These are phyloP conservation scores for Crotalus horridus DNA, from an alignment of 2,113 vertebrate species.

Conservation along the genomic window DNA sequence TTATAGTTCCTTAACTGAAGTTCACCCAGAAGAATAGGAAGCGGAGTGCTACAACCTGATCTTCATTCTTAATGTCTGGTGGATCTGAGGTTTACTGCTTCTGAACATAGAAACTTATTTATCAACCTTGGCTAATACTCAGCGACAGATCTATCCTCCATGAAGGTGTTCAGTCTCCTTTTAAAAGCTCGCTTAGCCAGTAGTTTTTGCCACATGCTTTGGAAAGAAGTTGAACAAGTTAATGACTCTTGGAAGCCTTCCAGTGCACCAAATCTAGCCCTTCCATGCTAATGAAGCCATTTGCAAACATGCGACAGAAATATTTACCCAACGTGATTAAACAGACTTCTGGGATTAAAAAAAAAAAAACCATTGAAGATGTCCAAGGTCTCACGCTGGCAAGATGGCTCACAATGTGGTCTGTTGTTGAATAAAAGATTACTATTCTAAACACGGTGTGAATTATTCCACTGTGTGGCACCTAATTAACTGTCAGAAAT, in stretches of 20 bases:
- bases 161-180: background rate
- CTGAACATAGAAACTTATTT: background rate
- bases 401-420: conserved; percentile 23
- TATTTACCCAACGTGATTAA: conserved; percentile 41
- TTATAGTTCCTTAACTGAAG: no score
- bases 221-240: background rate
- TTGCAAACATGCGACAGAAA: conserved; percentile 22
- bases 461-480: conserved; percentile 70
- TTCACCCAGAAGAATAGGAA: background rate
- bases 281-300: conserved; percentile 10
- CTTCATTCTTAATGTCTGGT: background rate
- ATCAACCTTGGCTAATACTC: background rate
- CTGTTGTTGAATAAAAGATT: conserved; percentile 57
- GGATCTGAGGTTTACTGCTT: background rate
- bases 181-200: background rate
- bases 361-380: conserved; percentile 36
- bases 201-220: background rate
- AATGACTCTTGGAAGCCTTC: background rate
- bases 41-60: no score
- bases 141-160: background rate
- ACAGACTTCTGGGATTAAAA: conserved; percentile 26
- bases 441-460: conserved; percentile 65
- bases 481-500: conserved; percentile 87
- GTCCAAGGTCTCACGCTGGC: conserved; percentile 41
- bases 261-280: background rate